Evolutionary conservation across 37 sponge, comb jelly and placozoan species (phyloP).

Genomic region (Dysidea cf. avara): DNA sequence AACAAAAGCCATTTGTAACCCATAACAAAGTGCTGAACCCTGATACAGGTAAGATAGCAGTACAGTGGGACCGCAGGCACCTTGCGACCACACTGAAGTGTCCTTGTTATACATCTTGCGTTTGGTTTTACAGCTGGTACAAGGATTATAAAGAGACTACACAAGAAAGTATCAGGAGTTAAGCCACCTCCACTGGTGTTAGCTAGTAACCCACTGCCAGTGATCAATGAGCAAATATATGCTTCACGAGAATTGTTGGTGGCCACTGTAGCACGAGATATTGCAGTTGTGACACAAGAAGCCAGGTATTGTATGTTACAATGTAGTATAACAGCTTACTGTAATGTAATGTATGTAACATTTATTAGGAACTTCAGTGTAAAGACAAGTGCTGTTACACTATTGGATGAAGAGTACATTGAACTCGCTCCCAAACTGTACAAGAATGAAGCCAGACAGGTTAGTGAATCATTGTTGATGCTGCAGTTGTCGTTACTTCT

Average conservation of each 20-base stretch:
- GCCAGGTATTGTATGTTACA: constrained; percentile 46
- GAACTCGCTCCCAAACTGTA: constrained; percentile 45
- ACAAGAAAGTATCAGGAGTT: neutral
- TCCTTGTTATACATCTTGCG: too few relatives aligned
- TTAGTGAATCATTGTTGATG: neutral
- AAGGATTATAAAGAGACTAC: constrained; percentile 60
- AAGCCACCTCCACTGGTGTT: constrained; percentile 49
- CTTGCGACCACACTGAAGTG: neutral
- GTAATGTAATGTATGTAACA: neutral
- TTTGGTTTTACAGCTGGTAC: constrained; percentile 35
- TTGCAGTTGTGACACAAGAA: constrained; percentile 39
- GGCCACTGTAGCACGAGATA: constrained; percentile 23
- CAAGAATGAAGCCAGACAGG: constrained; percentile 57
- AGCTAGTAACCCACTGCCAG: constrained; percentile 34
- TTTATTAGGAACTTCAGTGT: constrained; percentile 25
- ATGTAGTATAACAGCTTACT: neutral
- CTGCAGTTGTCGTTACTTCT: neutral
- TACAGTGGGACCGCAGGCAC: neutral
- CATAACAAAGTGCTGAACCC: constrained; percentile 14
- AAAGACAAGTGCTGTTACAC: constrained; percentile 9
- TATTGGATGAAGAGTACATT: constrained; percentile 51
- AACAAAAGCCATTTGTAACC: constrained; percentile 36
- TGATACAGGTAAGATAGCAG: constrained; percentile 36
- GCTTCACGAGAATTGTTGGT: constrained; percentile 36
- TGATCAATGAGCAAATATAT: constrained; percentile 20